Evolutionary conservation across 2,797 vertebrate species (phyloP), one percentile per base, ranked within the genome.

Genomic region (Liasis olivaceus): DNA sequence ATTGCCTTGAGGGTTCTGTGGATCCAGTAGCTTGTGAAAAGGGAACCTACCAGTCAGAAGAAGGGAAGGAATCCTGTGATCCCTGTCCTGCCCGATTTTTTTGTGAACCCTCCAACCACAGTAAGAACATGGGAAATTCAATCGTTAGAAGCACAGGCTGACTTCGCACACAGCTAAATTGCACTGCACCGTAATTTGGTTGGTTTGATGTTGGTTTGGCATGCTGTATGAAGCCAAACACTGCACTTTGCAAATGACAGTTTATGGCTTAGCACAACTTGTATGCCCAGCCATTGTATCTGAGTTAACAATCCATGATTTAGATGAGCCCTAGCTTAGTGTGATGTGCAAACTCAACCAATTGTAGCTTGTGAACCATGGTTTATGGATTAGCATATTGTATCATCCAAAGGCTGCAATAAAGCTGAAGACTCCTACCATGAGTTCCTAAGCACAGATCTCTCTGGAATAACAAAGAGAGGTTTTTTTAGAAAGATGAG

Each of bases 1-100:
- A 97, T 96, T 99, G 98, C 93, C 96, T 97, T 0, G 9, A 24
- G 0, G 98, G 97, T 62, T 98, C 97, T 20, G 93, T 96, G 59
- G 88, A 92, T 85, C 98, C 98, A 64, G 72, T 91, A 11, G 95
- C 97, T 15, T 98, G 98, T 90, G 97, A 97, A 2, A 98, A 97
- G 7, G 98, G 98, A 96, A 98, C 97, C 20, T 98, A 98, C 94
- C 96, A 96, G 93, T 66, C 95, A 54, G 95, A 94, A 63, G 95
- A 97, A 91, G 92, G 93, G 5, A 95, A 92, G 26, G 95, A 88
- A 8, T 93, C 88, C 3, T 96, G 95, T 92, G 92, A 95, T n/a
- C 72, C 85, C 20, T 96, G 96, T 47, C 96, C 96, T 3, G 93
- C 54, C 0, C 96, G 95, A 9, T 94, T 93, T 81, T 95, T 95